phyloP scores from a whole-genome alignment of 2,797 vertebrate species.

The Siniperca undulata region DNA sequence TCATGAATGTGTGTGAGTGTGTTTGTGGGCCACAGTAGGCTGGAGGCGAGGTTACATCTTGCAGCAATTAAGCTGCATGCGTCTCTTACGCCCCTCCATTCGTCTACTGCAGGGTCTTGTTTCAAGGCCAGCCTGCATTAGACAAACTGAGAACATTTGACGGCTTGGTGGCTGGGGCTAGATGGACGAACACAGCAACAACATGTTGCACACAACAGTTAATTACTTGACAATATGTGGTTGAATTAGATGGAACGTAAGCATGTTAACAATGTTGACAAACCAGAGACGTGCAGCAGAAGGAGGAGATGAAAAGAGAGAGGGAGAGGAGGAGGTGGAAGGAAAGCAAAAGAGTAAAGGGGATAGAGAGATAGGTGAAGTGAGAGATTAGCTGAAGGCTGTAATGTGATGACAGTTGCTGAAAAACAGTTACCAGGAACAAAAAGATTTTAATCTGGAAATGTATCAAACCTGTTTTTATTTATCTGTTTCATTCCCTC shows the following conservation, averaged over 20 bases:
- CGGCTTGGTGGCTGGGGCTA: conserved; percentile 61
- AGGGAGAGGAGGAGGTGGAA: conserved; percentile 2
- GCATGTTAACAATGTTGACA: conserved; percentile 56
- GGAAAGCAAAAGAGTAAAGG: not conserved
- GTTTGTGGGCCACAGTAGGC: conserved; percentile 76
- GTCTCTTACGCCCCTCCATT: conserved; percentile 79
- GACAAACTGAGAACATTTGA: conserved; percentile 75
- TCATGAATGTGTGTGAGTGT: conserved; percentile 62
- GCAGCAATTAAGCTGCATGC: conserved; percentile 85
- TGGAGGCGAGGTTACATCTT: conserved; percentile 84
- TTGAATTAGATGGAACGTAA: conserved; percentile 60
- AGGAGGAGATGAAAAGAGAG: conserved; percentile 4
- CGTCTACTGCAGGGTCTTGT: conserved; percentile 76
- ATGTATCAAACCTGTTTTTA: conserved; percentile 50
- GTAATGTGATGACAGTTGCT: conserved; percentile 31
- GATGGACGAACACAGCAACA: conserved; percentile 63
- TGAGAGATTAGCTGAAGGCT: conserved; percentile 14
- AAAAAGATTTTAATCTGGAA: conserved; percentile 23
- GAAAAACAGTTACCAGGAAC: conserved; percentile 20
- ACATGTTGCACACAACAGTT: conserved; percentile 73
- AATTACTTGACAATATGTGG: conserved; percentile 67
- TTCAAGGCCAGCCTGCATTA: conserved; percentile 78
- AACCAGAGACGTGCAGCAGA: conserved; percentile 49
- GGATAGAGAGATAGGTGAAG: not conserved
- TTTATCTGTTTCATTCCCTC: conserved; percentile 25